These are phyloP conservation scores for Dyspetes luteomarginatus DNA, from an alignment of 2,888 invertebrate genomes.

Conservation along the genomic window DNA sequence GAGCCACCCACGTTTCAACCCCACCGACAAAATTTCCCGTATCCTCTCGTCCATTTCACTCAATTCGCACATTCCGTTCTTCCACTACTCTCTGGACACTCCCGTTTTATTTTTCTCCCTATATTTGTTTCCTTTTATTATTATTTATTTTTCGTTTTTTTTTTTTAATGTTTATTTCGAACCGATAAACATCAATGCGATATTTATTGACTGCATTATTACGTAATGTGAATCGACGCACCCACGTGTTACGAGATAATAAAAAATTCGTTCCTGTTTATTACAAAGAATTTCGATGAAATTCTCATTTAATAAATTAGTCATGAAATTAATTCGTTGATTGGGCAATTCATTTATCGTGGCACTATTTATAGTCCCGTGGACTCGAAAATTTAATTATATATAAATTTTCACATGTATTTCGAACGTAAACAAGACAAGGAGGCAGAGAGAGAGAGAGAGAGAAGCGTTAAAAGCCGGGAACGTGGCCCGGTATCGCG, in stretches of 20 bases:
- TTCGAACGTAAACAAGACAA: not conserved
- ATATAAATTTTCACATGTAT: not conserved
- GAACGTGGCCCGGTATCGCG: not conserved
- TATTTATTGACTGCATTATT: not conserved
- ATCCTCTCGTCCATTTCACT: conserved; percentile 59
- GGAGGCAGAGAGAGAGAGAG: not conserved
- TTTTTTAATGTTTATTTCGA: not conserved
- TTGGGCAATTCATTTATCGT: conserved; percentile 16
- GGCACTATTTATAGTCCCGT: not conserved
- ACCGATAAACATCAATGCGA: not conserved
- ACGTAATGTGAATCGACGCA: not conserved
- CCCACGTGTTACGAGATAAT: conserved; percentile 15
- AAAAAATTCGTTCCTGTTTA: not conserved
- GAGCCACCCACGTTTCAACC: conserved; percentile 55
- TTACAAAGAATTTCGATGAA: not conserved
- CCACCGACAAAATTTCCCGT: conserved; percentile 49
- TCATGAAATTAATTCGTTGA: conserved; percentile 10
- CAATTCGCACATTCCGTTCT: conserved; percentile 33
- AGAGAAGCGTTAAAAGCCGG: conserved; percentile 17
- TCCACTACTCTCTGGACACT: not conserved
- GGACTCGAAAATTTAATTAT: not conserved
- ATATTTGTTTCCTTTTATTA: no score
- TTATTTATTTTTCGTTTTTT: not conserved
- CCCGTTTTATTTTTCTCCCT: no score
- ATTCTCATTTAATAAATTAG: no score